phyloP scores from a whole-genome alignment of 2,888 invertebrate genomes.

The Cataglyphis livida region DNA sequence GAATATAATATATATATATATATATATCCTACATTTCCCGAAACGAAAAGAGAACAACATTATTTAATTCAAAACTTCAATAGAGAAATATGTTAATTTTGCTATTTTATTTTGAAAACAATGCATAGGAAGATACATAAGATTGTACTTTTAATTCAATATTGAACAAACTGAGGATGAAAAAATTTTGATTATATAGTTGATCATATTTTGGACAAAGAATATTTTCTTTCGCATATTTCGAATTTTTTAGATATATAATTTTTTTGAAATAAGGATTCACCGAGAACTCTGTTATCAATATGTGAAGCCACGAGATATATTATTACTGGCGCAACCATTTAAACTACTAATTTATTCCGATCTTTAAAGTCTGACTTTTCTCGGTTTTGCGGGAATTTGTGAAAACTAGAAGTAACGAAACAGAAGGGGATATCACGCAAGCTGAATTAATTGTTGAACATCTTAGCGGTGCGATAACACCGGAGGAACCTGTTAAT shows the following conservation, averaged over 20 bases:
- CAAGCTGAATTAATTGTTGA: constrained; percentile 52
- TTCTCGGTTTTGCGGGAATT: constrained; percentile 32
- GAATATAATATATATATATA: too few species aligned
- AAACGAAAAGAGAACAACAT: neutral
- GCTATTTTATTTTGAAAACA: neutral
- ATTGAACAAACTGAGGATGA: neutral
- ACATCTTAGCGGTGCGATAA: constrained; percentile 53
- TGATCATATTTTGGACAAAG: neutral
- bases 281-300: neutral
- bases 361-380: constrained; percentile 30
- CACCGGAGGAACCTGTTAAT: constrained; percentile 49
- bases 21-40: neutral
- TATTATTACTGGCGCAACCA: neutral
- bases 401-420: constrained; percentile 30
- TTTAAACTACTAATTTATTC: constrained; percentile 39
- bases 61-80: neutral
- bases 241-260: neutral
- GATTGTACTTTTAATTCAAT: neutral
- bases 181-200: neutral
- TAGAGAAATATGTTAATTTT: neutral
- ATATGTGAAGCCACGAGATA: neutral
- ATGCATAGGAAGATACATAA: neutral
- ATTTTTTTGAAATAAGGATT: neutral
- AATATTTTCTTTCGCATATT: neutral
- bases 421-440: constrained; percentile 44